These are phyloP conservation scores for Hippopotamyrus pictus DNA, from an alignment of 2,797 vertebrate species.

Conservation along the genomic window DNA sequence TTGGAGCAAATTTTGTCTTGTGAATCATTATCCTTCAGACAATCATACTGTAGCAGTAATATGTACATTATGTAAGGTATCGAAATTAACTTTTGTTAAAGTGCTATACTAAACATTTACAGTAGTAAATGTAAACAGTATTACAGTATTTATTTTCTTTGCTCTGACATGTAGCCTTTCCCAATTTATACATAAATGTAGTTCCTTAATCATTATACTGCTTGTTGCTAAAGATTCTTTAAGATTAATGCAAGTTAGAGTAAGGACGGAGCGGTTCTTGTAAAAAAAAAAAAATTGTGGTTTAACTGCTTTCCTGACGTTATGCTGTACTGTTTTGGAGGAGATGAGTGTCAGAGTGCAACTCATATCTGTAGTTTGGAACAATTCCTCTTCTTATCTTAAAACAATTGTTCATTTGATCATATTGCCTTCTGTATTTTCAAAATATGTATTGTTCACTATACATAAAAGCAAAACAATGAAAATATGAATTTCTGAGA, in stretches of 20 bases:
- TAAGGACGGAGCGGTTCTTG: not conserved
- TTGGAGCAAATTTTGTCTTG: not conserved
- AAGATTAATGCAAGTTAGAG: not conserved
- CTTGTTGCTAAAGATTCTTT: not conserved
- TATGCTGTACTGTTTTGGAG: not conserved
- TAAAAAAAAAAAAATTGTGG: not conserved
- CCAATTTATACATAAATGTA: not conserved
- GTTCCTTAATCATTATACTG: not conserved
- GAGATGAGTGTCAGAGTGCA: not conserved
- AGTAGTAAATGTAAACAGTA: not conserved
- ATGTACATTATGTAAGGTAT: not conserved
- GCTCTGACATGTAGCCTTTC: not conserved
- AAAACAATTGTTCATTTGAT: not conserved
- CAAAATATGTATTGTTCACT: slow-evolving; percentile 1
- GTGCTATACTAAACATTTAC: not conserved
- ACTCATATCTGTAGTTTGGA: not conserved
- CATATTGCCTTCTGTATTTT: not conserved
- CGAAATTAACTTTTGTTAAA: not conserved
- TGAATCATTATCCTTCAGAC: not conserved
- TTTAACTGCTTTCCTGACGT: not conserved
- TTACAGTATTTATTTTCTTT: not conserved
- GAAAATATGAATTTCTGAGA: not conserved
- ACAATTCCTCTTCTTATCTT: not conserved
- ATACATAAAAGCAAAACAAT: not conserved
- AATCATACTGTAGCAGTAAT: not conserved